Evolutionary conservation across 2,888 invertebrate species (phyloP), one percentile per base, ranked within the genome.

Genomic region (Amaurobius ferox): DNA sequence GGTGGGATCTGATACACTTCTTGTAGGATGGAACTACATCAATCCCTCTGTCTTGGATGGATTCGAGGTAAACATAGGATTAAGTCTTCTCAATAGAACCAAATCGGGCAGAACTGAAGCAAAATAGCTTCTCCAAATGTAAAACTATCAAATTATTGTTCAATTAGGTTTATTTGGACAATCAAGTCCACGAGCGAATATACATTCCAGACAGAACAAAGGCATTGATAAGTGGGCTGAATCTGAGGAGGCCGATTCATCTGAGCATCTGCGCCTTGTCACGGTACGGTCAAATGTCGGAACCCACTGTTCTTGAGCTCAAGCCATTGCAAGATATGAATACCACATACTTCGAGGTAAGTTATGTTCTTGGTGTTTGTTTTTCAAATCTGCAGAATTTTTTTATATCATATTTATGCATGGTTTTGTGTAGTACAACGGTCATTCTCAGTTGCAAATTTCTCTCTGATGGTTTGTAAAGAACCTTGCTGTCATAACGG

Each of bases 91-190:
- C 16, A 44, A 5, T 44, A 11, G 16, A 44, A 44, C 6, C 6
- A 44, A 44, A 16, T 44, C 35, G 5, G 6, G 11, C 35, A 35
- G 11, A 35, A 44, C 16, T 44, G 44, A 2, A 7, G 35, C 5
- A 35, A 35, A 35, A 35, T 35, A n/a, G 35, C 9, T 7, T 35
- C 5, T 35, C 35, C 9, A 7, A 7, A 9, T 7, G 35, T 9
- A 35, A 35, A 35, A 35, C 9, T 9, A 35, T 5, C 9, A 35
- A 35, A 35, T 35, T 9, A 35, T 35, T 32, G 71, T 87, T n/a
- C n/a, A n/a, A n/a, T 26, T 30, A 88, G 88, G 87, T 88, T 29
- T 81, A 74, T n/a, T 77, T 87, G 6, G 70, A 87, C 35, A 81
- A 85, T 29, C 72, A 81, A 16, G 30, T 88, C 6, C 79, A 86